phyloP scores from a whole-genome alignment of 2,797 vertebrate genomes.

The Pipistrellus nathusii region DNA sequence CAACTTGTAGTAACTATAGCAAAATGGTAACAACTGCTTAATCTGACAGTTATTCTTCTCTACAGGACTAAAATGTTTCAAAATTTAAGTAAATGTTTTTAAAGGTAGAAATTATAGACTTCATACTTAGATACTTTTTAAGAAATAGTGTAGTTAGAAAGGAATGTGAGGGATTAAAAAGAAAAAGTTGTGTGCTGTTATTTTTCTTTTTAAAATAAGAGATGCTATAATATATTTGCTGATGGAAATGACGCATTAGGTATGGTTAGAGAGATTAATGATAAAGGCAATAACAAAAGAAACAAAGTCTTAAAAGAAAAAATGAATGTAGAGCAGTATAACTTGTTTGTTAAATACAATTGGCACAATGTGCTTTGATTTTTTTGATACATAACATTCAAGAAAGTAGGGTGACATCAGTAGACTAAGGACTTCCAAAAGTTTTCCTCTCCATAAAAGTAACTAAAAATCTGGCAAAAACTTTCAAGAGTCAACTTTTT shows the following conservation, averaged over 20 bases:
- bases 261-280: neutral
- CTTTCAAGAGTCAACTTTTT: neutral
- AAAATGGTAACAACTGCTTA: constrained; percentile 26
- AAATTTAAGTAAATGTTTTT: constrained; percentile 41
- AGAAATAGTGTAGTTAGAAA: neutral
- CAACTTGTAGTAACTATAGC: neutral
- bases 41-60: neutral
- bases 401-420: neutral
- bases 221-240: neutral
- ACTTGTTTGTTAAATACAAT: neutral
- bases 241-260: neutral
- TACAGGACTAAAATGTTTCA: constrained; percentile 2
- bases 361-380: neutral
- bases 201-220: neutral
- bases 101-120: neutral
- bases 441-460: neutral
- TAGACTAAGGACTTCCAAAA: neutral
- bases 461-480: neutral
- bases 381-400: neutral
- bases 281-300: neutral
- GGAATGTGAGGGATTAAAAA: neutral
- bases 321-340: neutral
- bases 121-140: neutral
- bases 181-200: neutral
- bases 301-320: constrained; percentile 8